Conservation (phyloP, 2,888 invertebrate genomes). For the Baccha elongata region DNA sequence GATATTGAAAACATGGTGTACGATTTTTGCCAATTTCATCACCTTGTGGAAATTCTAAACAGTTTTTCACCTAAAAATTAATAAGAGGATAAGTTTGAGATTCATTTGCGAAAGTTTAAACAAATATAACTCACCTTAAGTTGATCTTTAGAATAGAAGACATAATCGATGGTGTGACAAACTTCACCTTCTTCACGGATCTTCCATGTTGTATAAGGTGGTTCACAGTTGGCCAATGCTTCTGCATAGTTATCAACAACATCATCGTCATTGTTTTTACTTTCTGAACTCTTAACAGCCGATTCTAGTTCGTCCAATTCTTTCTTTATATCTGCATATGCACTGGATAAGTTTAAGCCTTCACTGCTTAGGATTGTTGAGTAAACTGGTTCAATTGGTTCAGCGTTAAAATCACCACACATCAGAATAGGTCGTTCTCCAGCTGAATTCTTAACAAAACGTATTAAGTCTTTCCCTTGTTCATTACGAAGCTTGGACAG, state of each 20-base stretch:
- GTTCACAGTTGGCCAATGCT: constrained; percentile 83
- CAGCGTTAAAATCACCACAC: constrained; percentile 91
- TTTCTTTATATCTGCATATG: constrained; percentile 83
- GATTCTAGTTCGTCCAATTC: constrained; percentile 73
- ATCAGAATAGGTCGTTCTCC: constrained; percentile 85
- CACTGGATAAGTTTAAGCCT: constrained; percentile 83
- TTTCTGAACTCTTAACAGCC: constrained; percentile 32
- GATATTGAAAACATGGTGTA: constrained; percentile 87
- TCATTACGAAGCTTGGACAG: constrained; percentile 87
- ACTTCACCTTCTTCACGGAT: constrained; percentile 87
- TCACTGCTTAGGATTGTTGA: constrained; percentile 84
- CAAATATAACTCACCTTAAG: constrained; percentile 84
- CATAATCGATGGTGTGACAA: constrained; percentile 90
- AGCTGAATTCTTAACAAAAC: constrained; percentile 83
- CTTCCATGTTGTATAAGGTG: constrained; percentile 90
- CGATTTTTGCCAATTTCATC: constrained; percentile 87
- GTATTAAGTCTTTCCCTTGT: constrained; percentile 87
- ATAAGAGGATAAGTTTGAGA: background rate
- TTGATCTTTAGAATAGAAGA: constrained; percentile 85
- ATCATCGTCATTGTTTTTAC: constrained; percentile 25
- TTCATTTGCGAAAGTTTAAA: too few species aligned
- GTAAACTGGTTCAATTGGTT: constrained; percentile 88
- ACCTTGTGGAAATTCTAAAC: constrained; percentile 84
- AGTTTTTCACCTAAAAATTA: constrained; percentile 80
- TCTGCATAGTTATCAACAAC: constrained; percentile 74